Base-by-base conservation (phyloP, 2,888 invertebrate genomes). In the Lasioglossum pauxillum region DNA sequence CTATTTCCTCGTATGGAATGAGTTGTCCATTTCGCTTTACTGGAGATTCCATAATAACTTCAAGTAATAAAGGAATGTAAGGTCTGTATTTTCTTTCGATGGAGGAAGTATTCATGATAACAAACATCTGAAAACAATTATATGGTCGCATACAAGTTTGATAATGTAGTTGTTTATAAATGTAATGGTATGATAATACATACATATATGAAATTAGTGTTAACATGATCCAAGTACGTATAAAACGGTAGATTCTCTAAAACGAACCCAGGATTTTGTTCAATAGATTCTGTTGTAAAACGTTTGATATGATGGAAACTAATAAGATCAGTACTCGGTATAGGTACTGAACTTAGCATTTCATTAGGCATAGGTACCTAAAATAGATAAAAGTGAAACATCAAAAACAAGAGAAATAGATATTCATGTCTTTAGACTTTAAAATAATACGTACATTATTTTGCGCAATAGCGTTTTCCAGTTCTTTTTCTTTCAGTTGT, bases 151-250 rank as follows among this genome's bases (percentile, higher is more conserved):
- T 41, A 69, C 0, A 75, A 12, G 69, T 57, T 75, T 53, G 1
- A 79, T 44, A 5, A 19, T 64, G 19, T 31, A 44, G 12, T 41
- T 12, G 14, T 2, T 74, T 53, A 49, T 41, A 76, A 60, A 75
- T 80, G 27, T 71, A 27, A n/a, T 35, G 35, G 35, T 5, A 35
- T 4, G 35, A 35, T 35, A 35, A 41, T 91, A 96, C 97, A 96
- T 95, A 98, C 98, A 95, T 98, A 97, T 88, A 98, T 97, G 95
- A 98, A 98, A 95, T 98, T 98, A 2, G 98, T 97, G 89, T 97
- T 97, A 75, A 98, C 95, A 94, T 98, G 97, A 95, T 98, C 98
- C 76, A 98, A 96, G 89, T 98, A 97, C 1, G 98, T 97, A 93
- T 97, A 97, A 35, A 98, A 95, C 0, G 98, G 98, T 72, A 98